Percentiles rank a stretch among this genome's conserved stretches.
These are phyloP conservation scores for Melanotaenia trifasciata DNA, from an alignment of 2,797 vertebrate genomes.

Conservation along the genomic window DNA sequence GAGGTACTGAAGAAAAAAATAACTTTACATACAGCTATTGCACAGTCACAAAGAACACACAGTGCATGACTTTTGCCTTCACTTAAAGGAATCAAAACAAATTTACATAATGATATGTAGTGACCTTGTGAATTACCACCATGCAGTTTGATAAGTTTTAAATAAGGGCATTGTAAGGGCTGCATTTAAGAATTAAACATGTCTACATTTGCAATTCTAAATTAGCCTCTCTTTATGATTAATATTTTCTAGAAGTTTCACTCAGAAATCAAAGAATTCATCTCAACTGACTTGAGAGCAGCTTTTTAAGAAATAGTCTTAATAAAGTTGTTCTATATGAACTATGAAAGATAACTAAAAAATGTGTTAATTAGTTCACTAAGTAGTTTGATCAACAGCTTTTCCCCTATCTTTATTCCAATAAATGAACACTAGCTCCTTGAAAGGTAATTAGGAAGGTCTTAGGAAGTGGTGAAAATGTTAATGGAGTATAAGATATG, in stretches of 20 bases:
- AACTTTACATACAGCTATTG: not conserved
- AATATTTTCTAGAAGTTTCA: conserved; percentile 2
- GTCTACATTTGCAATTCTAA: not conserved
- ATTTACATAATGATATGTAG: not conserved
- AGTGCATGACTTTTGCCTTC: not conserved
- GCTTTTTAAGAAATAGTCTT: conserved; percentile 4
- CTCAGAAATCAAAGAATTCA: conserved; percentile 6
- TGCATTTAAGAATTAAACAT: not conserved
- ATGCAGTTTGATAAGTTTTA: conserved; percentile 4
- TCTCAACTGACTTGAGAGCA: conserved; percentile 10
- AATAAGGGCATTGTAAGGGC: not conserved
- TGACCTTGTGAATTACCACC: not conserved
- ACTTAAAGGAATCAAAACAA: not conserved
- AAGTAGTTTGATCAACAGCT: conserved; percentile 32
- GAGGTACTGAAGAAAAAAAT: not conserved
- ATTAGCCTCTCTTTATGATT: not conserved
- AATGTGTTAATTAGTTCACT: conserved; percentile 38
- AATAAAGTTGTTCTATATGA: conserved; percentile 23
- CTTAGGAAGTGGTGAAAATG: conserved; percentile 51
- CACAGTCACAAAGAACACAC: not conserved
- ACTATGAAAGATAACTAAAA: conserved; percentile 9
- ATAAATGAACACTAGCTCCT: conserved; percentile 64
- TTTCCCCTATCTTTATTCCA: conserved; percentile 44
- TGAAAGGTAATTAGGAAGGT: conserved; percentile 69
- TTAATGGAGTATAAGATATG: conserved; percentile 30